Base-by-base conservation (phyloP, 2,888 invertebrate species). In the Nephrotoma appendiculata region DNA sequence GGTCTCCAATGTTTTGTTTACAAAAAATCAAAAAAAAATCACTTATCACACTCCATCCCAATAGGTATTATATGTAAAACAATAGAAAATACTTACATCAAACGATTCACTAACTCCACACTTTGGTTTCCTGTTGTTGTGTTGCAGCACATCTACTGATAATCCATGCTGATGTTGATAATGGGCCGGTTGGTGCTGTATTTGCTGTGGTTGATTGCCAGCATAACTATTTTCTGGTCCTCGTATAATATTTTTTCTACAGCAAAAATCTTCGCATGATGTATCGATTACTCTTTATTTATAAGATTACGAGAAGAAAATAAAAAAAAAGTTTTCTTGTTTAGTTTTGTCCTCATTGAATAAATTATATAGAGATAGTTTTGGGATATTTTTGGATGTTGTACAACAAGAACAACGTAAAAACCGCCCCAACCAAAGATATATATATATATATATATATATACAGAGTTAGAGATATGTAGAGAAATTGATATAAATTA, bases 281-380 rank as follows among this genome's bases (percentile, higher is more conserved):
- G 85, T 85, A 85, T 85, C 85, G 44, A 85, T 85, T 44, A 85
- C 44, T 44, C 85, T 85, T 44, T 85, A 85, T 15, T 19, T 85
- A 83, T 41, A 71, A 71, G 52, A 57, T 57, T 57, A 57, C 15
- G 15, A 57, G 31, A 71, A 71, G 19, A 71, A 71, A 71, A 31
- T n/a, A 71, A 71, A 71, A 31, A 71, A 9, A 48, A 48, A 12
- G 48, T 71, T 31, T 71, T 71, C 6, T 52, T 52, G 71, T 71
- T 71, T 71, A 71, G 31, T 71, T 71, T 71, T 71, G 71, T 71
- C 31, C 5, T 71, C 71, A 9, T 71, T 71, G 71, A 19, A 71
- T 71, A 71, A 71, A 71, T 71, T 71, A 71, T 31, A 31, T 31
- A 31, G 3, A 31, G 19, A 31, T 71, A 71, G 71, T 71, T 71